phyloP scores from a whole-genome alignment of 2,797 vertebrate species.

The Cossypha niveicapilla region DNA sequence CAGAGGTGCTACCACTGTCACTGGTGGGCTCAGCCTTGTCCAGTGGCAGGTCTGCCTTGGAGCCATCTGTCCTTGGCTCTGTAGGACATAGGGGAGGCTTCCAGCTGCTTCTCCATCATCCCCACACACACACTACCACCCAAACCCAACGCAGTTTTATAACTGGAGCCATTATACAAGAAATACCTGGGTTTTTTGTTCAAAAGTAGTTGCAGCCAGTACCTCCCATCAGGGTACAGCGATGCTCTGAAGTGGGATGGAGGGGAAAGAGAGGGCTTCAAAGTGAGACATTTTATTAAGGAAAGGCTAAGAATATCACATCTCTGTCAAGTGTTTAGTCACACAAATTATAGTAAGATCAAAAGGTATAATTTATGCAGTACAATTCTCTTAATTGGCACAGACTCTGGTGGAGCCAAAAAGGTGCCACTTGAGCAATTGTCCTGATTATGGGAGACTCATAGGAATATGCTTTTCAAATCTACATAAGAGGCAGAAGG shows the following conservation, averaged over 20 bases:
- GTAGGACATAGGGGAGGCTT: background rate
- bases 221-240: background rate
- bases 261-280: constrained; percentile 22
- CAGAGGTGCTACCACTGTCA: background rate
- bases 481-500: constrained; percentile 11
- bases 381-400: constrained; percentile 57
- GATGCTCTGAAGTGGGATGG: background rate
- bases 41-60: accelerated
- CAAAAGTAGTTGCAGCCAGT: background rate
- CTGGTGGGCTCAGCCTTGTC: background rate
- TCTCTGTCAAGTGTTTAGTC: constrained; percentile 58
- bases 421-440: constrained; percentile 57
- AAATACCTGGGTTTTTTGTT: background rate
- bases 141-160: background rate
- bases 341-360: constrained; percentile 57
- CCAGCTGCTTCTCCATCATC: background rate
- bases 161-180: background rate
- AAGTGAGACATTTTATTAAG: constrained; percentile 51
- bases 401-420: constrained; percentile 22
- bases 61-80: background rate
- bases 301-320: constrained; percentile 55
- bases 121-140: background rate
- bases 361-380: constrained; percentile 64
- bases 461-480: constrained; percentile 35
- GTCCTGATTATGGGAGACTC: constrained; percentile 52